phyloP scores from a whole-genome alignment of 2,888 invertebrate genomes.

The Punctoribates punctum region DNA sequence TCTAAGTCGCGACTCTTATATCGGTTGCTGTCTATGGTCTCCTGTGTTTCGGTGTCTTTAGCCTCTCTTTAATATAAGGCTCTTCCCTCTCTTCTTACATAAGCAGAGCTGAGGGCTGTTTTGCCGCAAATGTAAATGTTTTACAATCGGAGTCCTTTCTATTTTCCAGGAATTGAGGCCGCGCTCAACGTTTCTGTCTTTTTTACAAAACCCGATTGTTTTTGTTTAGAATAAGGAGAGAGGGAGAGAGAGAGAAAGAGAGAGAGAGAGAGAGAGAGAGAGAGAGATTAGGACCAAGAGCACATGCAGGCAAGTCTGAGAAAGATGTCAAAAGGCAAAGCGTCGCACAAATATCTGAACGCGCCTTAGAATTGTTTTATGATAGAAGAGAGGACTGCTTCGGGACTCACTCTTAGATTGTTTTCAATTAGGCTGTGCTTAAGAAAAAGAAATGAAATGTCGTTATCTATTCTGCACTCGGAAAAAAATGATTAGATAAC shows the following conservation, averaged over 20 bases:
- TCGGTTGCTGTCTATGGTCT: not conserved
- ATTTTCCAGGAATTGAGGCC: conserved; percentile 24
- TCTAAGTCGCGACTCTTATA: not conserved
- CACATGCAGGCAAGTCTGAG: not conserved
- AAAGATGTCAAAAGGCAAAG: conserved; percentile 1
- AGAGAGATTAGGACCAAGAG: conserved; percentile 18
- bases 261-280: conserved; percentile 8
- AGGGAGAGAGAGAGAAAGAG: not conserved
- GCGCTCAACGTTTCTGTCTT: conserved; percentile 15
- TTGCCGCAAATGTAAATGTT: conserved; percentile 31
- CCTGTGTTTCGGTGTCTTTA: not conserved
- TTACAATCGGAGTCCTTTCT: conserved; percentile 32
- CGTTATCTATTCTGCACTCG: not conserved
- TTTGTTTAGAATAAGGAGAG: conserved; percentile 29
- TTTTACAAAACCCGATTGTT: conserved; percentile 28
- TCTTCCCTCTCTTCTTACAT: conserved; percentile 3
- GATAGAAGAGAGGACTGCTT: not conserved
- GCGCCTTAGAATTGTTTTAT: conserved; percentile 36
- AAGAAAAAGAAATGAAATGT: not conserved
- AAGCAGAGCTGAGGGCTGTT: conserved; percentile 20
- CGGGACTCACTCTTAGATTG: not conserved
- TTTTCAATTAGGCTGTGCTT: not conserved
- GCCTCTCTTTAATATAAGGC: conserved; percentile 2
- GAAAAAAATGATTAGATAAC: not conserved
- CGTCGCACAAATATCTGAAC: not conserved